Base-by-base conservation (phyloP, 2,888 invertebrate genomes). In the Volucella inflata region DNA sequence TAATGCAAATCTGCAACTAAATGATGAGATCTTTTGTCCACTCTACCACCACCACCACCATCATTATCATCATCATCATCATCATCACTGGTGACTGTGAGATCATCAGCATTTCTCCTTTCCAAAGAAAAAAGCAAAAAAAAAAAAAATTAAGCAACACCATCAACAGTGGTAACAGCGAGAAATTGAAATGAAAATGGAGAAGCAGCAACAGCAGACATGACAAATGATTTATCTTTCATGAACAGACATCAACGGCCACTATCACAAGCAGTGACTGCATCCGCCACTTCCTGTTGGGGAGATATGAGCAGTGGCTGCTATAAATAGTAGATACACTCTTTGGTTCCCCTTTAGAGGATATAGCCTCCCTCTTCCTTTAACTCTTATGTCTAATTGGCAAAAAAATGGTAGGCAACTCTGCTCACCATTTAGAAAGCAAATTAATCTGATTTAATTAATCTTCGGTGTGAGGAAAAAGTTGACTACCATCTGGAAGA, bases 101-200 rank as follows among this genome's bases (percentile, higher is more conserved):
- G 81, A 77, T 82, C 82, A 82, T 78, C 83, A 64, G 44, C 83
- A 74, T 83, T 83, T 83, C 83, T 83, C 83, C 78, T 83, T 83
- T 83, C 68, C 74, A 68, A 57, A 75, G 62, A 82, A 14, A 53
- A 30, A 50, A 59, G 16, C n/a, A 42, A n/a, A 53, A 36, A 50
- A 30, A 10, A 21, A 1, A 16, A 55, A 36, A 11, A 16, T 40
- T 8, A 40, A 14, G 30, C 57, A 17, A 38, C n/a, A 30, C 30
- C 30, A 30, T 30, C 30, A 30, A 30, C 30, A 6, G 30, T 30
- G 30, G 30, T 30, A 30, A 30, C 30, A 30, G 30, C 6, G 30
- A 30, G 14, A 60, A 68, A 40, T 50, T 10, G 57, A 72, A 60
- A 79, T 67, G 51, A 36, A 64, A 67, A 79, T 64, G 36, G 16